phyloP scores from a whole-genome alignment of 1,140 invertebrate genomes.

The Lepidurus arcticus region DNA sequence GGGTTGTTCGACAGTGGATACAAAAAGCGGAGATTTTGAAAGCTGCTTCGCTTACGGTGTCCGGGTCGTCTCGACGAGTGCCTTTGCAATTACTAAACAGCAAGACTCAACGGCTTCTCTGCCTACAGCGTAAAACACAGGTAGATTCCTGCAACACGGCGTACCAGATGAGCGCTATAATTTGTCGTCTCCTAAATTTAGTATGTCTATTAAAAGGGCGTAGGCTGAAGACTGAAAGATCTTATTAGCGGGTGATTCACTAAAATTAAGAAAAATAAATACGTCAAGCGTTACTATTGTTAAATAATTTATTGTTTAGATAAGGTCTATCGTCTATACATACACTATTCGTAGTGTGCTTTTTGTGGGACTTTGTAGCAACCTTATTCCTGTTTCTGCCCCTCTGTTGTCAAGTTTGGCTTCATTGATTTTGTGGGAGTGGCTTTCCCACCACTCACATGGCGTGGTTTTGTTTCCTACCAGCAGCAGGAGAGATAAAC shows the following conservation, averaged over 20 bases:
- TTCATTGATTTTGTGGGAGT: slow-evolving; percentile 7
- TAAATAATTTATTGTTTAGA: too few relatives aligned
- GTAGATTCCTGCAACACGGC: neutral
- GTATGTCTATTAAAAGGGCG: neutral
- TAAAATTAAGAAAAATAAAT: too few relatives aligned
- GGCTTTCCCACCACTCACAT: neutral
- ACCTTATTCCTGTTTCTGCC: neutral
- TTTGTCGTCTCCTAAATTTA: neutral
- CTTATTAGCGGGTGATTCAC: too few relatives aligned
- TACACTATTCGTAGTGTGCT: neutral
- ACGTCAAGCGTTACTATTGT: too few relatives aligned
- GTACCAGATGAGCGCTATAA: too few relatives aligned
- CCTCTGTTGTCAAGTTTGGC: neutral
- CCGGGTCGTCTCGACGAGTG: slow-evolving; percentile 21
- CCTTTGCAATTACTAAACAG: neutral
- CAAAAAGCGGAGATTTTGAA: slow-evolving; percentile 22
- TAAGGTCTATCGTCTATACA: too few relatives aligned
- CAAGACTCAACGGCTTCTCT: neutral
- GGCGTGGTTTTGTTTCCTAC: neutral
- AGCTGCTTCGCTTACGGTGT: neutral
- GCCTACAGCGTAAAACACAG: neutral
- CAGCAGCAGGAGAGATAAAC: neutral
- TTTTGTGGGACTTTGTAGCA: neutral
- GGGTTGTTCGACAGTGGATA: slow-evolving; percentile 26
- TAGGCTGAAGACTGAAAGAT: neutral